These are phyloP conservation scores for Peromyscus maniculatus DNA, from an alignment of 2,113 vertebrate species.

Conservation along the genomic window DNA sequence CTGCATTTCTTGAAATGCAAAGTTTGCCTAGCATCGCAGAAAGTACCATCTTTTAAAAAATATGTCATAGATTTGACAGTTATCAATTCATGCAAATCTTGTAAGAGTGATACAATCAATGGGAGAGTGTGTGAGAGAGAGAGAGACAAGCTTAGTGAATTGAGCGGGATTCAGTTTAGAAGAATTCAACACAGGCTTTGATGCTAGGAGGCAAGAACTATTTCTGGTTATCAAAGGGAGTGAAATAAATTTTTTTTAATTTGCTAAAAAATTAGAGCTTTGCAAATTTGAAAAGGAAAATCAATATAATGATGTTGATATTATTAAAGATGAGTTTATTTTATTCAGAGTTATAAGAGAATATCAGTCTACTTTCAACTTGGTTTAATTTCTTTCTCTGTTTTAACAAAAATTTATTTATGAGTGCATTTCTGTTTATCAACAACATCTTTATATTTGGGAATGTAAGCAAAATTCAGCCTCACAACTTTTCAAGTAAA, in stretches of 20 bases:
- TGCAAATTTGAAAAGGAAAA: neutral
- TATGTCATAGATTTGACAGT: neutral
- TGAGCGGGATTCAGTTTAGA: neutral
- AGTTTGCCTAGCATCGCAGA: neutral
- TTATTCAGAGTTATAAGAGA: neutral
- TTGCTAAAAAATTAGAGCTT: neutral
- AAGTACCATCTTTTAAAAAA: slow-evolving; percentile 33
- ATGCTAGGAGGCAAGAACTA: neutral
- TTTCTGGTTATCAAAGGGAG: neutral
- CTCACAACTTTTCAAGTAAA: neutral
- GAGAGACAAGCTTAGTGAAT: neutral
- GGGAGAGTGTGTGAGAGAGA: neutral
- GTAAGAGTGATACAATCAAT: neutral
- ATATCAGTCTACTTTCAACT: neutral
- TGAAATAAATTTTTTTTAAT: neutral
- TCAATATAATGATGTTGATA: neutral
- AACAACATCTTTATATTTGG: neutral
- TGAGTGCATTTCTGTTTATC: neutral
- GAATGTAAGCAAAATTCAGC: neutral
- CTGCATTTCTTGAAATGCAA: neutral
- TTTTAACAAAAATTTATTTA: neutral
- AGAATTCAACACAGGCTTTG: neutral
- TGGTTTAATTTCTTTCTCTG: neutral
- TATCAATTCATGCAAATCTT: neutral
- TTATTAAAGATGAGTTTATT: neutral